Conservation (phyloP, 2,888 invertebrate genomes). For the Pycnomerus fuliginosus region DNA sequence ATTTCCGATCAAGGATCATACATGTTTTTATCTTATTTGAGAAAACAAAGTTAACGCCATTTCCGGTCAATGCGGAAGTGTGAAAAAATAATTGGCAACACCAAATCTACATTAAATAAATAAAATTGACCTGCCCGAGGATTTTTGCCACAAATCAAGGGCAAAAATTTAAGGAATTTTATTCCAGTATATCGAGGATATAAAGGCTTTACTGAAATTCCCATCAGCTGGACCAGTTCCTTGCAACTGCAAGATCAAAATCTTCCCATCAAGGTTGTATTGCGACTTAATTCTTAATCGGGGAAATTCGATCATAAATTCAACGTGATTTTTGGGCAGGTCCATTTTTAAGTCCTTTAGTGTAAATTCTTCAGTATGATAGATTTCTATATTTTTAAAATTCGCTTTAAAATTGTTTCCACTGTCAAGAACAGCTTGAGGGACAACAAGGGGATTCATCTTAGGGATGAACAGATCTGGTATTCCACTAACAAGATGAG, state of each 20-base stretch:
- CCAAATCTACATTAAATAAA: too few species aligned
- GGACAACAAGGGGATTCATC: slow-evolving; percentile 66
- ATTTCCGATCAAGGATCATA: too few species aligned
- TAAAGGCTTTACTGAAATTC: slow-evolving; percentile 62
- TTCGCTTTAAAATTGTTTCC: slow-evolving; percentile 46
- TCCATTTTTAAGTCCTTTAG: slow-evolving; percentile 56
- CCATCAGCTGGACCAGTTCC: slow-evolving; percentile 66
- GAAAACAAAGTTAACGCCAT: too few species aligned
- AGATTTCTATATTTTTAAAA: slow-evolving; percentile 34
- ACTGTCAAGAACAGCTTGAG: slow-evolving; percentile 64
- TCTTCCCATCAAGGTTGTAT: slow-evolving; percentile 64
- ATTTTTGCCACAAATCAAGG: neutral
- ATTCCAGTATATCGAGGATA: neutral
- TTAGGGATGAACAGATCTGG: slow-evolving; percentile 65
- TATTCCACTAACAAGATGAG: slow-evolving; percentile 61
- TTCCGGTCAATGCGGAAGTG: too few species aligned
- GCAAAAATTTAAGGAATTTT: too few species aligned
- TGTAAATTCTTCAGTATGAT: slow-evolving; percentile 62
- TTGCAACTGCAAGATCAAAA: slow-evolving; percentile 67
- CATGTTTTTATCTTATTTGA: too few species aligned
- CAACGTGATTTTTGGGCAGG: slow-evolving; percentile 54
- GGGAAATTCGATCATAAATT: slow-evolving; percentile 59
- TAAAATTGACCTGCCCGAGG: too few species aligned
- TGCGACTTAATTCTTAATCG: slow-evolving; percentile 61
- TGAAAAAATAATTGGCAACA: too few species aligned